These are phyloP conservation scores for Epinephelus moara DNA, from an alignment of 2,113 vertebrate genomes.

Conservation along the genomic window DNA sequence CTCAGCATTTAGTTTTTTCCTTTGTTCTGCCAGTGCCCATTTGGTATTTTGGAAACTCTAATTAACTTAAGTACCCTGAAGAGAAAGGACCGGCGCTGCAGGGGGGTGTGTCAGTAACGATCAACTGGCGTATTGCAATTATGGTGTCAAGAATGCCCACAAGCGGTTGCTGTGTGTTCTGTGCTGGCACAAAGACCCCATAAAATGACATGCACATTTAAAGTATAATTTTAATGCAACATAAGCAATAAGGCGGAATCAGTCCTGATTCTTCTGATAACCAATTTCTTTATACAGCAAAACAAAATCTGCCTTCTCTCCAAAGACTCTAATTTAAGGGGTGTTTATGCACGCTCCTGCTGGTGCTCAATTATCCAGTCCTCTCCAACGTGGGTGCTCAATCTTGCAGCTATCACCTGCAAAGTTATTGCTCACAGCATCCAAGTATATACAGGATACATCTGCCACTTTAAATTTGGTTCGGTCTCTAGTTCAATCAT, in stretches of 20 bases:
- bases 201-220: neutral
- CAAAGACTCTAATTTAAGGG: slow-evolving; percentile 6
- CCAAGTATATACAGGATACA: neutral
- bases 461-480: slow-evolving; percentile 17
- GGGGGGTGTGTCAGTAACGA: slow-evolving; percentile 36
- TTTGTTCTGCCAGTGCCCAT: slow-evolving; percentile 16
- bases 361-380: slow-evolving; percentile 21
- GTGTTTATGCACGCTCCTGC: neutral
- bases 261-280: neutral
- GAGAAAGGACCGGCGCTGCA: slow-evolving; percentile 43
- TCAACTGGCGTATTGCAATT: slow-evolving; percentile 52
- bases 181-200: neutral
- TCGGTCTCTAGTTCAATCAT: neutral
- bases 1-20: neutral
- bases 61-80: slow-evolving; percentile 62
- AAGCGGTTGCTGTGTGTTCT: slow-evolving; percentile 5
- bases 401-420: slow-evolving; percentile 17
- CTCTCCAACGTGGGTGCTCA: neutral
- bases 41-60: slow-evolving; percentile 56
- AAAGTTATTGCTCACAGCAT: slow-evolving; percentile 6
- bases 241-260: neutral
- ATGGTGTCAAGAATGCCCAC: slow-evolving; percentile 31
- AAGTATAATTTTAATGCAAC: neutral
- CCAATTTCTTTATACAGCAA: neutral
- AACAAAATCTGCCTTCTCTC: neutral